A percentile compares a stretch with the other conserved stretches of the same genome.
Conservation (phyloP, 2,888 invertebrate species). For the Melieria crassipennis region DNA sequence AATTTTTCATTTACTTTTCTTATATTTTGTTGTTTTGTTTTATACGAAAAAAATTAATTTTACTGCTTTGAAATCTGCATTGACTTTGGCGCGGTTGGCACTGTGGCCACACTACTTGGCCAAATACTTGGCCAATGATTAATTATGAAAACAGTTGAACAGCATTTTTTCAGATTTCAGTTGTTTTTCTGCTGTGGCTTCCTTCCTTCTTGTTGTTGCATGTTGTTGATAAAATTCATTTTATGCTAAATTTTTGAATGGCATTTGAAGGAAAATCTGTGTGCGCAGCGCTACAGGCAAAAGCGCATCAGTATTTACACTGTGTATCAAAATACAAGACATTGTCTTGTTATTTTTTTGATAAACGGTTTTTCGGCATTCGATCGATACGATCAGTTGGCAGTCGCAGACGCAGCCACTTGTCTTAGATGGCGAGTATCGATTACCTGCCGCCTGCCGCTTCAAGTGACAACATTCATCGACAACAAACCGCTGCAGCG, state of each 20-base stretch:
- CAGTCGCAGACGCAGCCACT: conserved; percentile 17
- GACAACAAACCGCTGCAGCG: background rate
- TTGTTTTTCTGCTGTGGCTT: background rate
- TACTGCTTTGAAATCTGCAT: too few species aligned
- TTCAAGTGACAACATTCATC: background rate
- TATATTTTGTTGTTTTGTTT: background rate
- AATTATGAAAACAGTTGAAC: conserved; percentile 25
- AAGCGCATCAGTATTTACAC: too few species aligned
- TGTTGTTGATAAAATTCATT: background rate
- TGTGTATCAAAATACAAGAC: too few species aligned
- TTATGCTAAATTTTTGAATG: conserved; percentile 17
- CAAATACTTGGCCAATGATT: conserved; percentile 23
- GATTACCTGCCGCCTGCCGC: conserved; percentile 20
- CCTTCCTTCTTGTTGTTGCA: background rate
- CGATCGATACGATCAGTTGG: conserved; percentile 6
- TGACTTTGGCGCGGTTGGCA: too few species aligned
- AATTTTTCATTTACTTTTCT: background rate
- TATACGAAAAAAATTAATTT: too few species aligned
- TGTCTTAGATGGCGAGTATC: conserved; percentile 24
- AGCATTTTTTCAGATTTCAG: background rate
- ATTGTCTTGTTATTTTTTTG: background rate
- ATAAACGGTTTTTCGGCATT: conserved; percentile 1
- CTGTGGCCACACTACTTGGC: background rate
- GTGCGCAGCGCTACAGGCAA: too few species aligned
- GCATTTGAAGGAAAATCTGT: background rate